Evolutionary conservation across 1,140 invertebrate species (phyloP), one percentile per base, ranked within the genome.

Genomic region (Cryptotermes secundus): DNA sequence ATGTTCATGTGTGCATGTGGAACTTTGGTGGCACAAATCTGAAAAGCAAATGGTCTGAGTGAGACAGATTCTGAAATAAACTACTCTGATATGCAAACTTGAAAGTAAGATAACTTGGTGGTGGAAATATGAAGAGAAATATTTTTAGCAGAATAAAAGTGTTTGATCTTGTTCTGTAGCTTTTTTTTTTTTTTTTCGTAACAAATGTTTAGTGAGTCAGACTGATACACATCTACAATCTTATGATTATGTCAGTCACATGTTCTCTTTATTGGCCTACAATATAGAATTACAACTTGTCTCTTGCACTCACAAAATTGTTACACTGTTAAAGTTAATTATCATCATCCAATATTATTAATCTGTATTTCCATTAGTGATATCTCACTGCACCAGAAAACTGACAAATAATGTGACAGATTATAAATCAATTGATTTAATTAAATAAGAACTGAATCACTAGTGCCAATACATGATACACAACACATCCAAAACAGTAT

Each of bases 251-350:
- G 53, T 59, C 53, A 59, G 53, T 59, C 53, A 59, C 19, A 10
- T 59, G 53, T 59, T 59, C 53, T 59, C 53, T 59, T 59, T 59
- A 59, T 59, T 59, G 53, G 53, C 53, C 53, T 59, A 59, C 53
- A 59, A 59, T 59, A 59, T 16, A 59, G 53, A 59, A 59, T 59
- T 59, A 59, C 7, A 59, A 6, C 6, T 59, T 59, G 4, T 59
- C 6, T 22, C 3, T 59, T 59, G 53, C 53, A 26, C 53, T 59
- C 53, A 59, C 53, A 59, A 59, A 26, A 59, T 16, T 26, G 16
- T 59, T 59, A 59, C 53, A 59, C 19, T 16, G 24, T 59, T 59
- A 59, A 59, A 9, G 53, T 59, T 59, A 59, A 59, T 9, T 19
- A 59, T 59, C 19, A 59, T 59, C 6, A 59, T 59, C 19, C 53